A percentile compares a stretch with the other conserved stretches of the same genome.
These are phyloP conservation scores for Calidris pugnax DNA, from an alignment of 2,113 vertebrate species.

Conservation along the genomic window DNA sequence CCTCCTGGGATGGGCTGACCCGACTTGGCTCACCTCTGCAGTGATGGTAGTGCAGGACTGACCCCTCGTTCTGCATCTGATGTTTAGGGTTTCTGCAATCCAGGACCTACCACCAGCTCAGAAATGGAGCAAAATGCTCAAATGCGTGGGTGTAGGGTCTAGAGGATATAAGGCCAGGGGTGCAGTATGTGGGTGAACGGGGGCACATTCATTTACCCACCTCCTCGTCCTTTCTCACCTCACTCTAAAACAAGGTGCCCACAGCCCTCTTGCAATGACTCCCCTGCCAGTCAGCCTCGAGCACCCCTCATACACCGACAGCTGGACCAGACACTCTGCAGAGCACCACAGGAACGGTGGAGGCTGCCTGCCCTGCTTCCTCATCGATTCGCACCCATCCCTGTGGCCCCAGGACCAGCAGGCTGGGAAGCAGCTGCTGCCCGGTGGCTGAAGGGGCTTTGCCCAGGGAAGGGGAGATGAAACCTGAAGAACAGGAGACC, in stretches of 20 bases:
- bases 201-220: neutral
- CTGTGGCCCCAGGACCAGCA: neutral
- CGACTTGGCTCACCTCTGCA: neutral
- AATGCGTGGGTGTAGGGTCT: neutral
- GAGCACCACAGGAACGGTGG: neutral
- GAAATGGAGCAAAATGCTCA: neutral
- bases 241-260: accelerated
- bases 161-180: neutral
- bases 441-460: neutral
- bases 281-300: neutral
- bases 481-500: neutral
- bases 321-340: neutral
- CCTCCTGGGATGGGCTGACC: neutral
- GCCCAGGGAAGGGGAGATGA: neutral
- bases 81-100: neutral
- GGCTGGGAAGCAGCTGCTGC: neutral
- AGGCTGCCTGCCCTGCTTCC: neutral
- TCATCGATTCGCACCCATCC: neutral
- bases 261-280: neutral
- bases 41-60: neutral
- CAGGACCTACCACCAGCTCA: neutral
- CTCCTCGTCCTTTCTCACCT: neutral
- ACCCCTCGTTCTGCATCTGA: neutral
- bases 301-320: neutral
- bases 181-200: neutral